Evolutionary conservation across 2,888 invertebrate species (phyloP).

Genomic region (Schizotus pectinicornis): DNA sequence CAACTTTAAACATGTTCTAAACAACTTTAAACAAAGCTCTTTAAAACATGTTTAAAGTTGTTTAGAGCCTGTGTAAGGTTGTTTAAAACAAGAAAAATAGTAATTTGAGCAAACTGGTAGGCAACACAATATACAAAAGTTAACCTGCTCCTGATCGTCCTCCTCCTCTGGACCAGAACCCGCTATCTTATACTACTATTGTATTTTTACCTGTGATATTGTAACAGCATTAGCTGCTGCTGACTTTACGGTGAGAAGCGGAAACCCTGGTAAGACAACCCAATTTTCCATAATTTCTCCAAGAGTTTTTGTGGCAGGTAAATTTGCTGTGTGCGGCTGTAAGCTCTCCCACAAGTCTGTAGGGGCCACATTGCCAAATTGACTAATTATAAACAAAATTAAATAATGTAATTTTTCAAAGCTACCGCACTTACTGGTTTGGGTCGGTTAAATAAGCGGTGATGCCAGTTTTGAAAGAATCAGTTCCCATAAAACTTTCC

Average conservation of each 20-base stretch:
- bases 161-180: too few relatives aligned
- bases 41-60: too few relatives aligned
- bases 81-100: too few relatives aligned
- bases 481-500: slow-evolving; percentile 65
- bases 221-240: too few relatives aligned
- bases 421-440: slow-evolving; percentile 57
- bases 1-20: too few relatives aligned
- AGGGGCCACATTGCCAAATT: slow-evolving; percentile 59
- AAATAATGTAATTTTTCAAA: slow-evolving; percentile 1
- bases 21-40: too few relatives aligned
- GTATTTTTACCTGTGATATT: too few relatives aligned
- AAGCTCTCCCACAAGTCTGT: slow-evolving; percentile 61
- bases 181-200: too few relatives aligned
- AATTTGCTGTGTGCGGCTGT: slow-evolving; percentile 18
- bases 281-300: slow-evolving; percentile 64
- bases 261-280: slow-evolving; percentile 3
- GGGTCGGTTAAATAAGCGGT: slow-evolving; percentile 60
- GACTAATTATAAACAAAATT: slow-evolving; percentile 43
- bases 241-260: background rate
- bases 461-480: slow-evolving; percentile 63
- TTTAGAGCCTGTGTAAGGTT: too few relatives aligned
- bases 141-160: too few relatives aligned
- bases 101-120: too few relatives aligned
- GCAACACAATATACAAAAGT: too few relatives aligned
- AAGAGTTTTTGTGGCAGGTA: slow-evolving; percentile 27